A percentile compares a stretch with the other conserved stretches of the same genome.
These are phyloP conservation scores for Eulemur macaco DNA, from an alignment of 2,113 vertebrate species.

Conservation along the genomic window DNA sequence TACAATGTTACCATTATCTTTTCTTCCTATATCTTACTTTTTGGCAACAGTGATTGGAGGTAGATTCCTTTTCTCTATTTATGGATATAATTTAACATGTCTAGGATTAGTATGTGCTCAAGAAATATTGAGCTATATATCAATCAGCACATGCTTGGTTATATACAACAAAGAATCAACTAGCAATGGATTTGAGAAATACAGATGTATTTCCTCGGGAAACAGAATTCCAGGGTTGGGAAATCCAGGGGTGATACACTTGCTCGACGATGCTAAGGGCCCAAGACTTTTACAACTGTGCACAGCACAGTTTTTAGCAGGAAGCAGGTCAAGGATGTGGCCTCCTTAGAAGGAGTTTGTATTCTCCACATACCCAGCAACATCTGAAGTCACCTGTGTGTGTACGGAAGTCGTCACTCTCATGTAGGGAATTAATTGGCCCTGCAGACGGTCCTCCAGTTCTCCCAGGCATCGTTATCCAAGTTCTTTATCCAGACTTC, in stretches of 20 bases:
- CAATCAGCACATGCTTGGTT: neutral
- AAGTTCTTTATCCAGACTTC: neutral
- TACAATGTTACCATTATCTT: neutral
- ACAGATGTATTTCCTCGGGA: neutral
- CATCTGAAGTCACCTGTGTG: neutral
- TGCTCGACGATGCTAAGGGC: neutral
- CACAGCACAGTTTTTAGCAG: neutral
- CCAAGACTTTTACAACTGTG: neutral
- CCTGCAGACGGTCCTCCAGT: neutral
- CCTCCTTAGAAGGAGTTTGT: neutral
- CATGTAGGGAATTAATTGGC: neutral
- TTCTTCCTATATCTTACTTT: neutral
- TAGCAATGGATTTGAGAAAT: neutral
- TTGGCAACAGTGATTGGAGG: neutral
- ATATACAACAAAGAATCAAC: neutral
- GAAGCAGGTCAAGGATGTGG: neutral
- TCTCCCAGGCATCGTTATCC: neutral
- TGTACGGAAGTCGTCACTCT: neutral
- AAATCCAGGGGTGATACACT: neutral
- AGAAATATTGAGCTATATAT: neutral
- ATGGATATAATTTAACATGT: slow-evolving; percentile 18
- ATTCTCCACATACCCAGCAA: neutral
- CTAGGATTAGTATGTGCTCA: neutral
- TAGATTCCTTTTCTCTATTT: neutral
- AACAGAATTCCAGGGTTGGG: neutral